Percentiles rank a stretch among this genome's conserved stretches.
Conservation (phyloP, 2,113 vertebrate genomes). For the Corythoichthys haematopterus region DNA sequence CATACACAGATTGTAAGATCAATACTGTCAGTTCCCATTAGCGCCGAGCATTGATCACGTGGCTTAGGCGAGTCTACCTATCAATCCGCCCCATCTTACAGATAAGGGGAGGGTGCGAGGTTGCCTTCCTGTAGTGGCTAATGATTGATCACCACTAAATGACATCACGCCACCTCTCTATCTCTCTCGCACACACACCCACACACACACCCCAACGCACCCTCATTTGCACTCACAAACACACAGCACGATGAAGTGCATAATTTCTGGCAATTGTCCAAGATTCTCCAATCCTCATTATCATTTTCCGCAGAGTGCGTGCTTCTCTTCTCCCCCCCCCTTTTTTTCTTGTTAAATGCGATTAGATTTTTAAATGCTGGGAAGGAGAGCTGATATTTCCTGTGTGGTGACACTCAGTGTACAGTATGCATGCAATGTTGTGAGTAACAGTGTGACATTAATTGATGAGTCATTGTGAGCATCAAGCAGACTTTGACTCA, state of each 20-base stretch:
- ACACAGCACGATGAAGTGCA: not conserved
- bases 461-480: slow-evolving; percentile 7
- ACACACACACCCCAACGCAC: slow-evolving; percentile 20
- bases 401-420: not conserved
- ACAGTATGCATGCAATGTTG: slow-evolving; percentile 10
- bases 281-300: slow-evolving; percentile 21
- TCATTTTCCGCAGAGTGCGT: slow-evolving; percentile 16
- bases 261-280: slow-evolving; percentile 6
- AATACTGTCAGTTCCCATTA: slow-evolving; percentile 64
- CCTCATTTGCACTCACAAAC: slow-evolving; percentile 1
- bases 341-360: slow-evolving; percentile 11
- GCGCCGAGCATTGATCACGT: slow-evolving; percentile 37
- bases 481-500: not conserved
- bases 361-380: slow-evolving; percentile 25
- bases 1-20: slow-evolving; percentile 41
- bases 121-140: slow-evolving; percentile 18
- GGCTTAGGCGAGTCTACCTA: slow-evolving; percentile 27
- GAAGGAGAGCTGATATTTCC: slow-evolving; percentile 19
- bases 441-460: slow-evolving; percentile 10
- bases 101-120: slow-evolving; percentile 12
- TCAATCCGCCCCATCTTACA: slow-evolving; percentile 12
- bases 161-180: slow-evolving; percentile 16
- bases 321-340: not conserved
- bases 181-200: slow-evolving; percentile 19
- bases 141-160: slow-evolving; percentile 36